Conservation (phyloP, 1,140 invertebrate species). For the Drosophila rufa region DNA sequence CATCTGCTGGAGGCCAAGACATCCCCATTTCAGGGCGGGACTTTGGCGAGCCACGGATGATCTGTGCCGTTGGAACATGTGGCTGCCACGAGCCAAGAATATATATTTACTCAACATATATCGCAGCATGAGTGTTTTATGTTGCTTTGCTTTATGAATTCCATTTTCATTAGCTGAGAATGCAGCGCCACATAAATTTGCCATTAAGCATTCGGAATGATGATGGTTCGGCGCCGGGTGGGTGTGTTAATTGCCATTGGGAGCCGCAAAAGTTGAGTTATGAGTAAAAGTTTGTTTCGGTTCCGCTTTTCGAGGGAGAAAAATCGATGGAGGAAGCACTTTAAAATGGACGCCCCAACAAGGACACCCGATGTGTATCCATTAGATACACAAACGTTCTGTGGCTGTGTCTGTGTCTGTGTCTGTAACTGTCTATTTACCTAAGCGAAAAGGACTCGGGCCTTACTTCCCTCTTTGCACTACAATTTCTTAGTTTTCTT, state of each 20-base stretch:
- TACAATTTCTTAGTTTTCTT: slow-evolving; percentile 56
- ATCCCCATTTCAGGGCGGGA: slow-evolving; percentile 18
- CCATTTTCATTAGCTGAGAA: slow-evolving; percentile 62
- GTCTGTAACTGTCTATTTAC: slow-evolving; percentile 39
- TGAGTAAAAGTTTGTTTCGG: slow-evolving; percentile 12
- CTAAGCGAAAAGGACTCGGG: slow-evolving; percentile 35
- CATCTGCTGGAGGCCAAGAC: slow-evolving; percentile 19
- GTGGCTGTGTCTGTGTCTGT: slow-evolving; percentile 1
- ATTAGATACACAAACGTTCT: slow-evolving; percentile 39
- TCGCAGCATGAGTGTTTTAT: slow-evolving; percentile 38
- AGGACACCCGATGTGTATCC: slow-evolving; percentile 40
- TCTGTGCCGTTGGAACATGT: slow-evolving; percentile 30
- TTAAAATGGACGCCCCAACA: slow-evolving; percentile 40
- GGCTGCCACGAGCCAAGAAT: slow-evolving; percentile 47
- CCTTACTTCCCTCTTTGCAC: slow-evolving; percentile 36
- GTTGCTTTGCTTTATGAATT: slow-evolving; percentile 53
- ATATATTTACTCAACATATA: not conserved
- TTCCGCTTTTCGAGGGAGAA: slow-evolving; percentile 1
- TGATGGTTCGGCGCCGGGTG: slow-evolving; percentile 19
- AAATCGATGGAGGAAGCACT: slow-evolving; percentile 46
- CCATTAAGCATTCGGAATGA: slow-evolving; percentile 50
- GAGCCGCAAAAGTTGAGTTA: slow-evolving; percentile 55
- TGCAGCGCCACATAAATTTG: slow-evolving; percentile 68
- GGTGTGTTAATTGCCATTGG: slow-evolving; percentile 57
- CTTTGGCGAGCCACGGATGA: slow-evolving; percentile 11